These are phyloP conservation scores for Dendrocincla tyrannina DNA, from an alignment of 2,797 vertebrate genomes.

Conservation along the genomic window DNA sequence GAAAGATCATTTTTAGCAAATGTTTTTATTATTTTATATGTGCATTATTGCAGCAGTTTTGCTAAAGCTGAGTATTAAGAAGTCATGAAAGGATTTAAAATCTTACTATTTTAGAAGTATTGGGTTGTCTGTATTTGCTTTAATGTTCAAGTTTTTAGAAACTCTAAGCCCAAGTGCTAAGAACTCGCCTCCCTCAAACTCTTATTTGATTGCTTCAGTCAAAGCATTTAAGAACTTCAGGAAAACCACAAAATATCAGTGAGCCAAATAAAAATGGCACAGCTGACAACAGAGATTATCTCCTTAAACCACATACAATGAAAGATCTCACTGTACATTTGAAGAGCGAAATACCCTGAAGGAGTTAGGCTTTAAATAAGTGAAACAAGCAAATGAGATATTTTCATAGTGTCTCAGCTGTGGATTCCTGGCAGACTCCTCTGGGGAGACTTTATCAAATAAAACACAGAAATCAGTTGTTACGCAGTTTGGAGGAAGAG, in stretches of 20 bases:
- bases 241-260: neutral
- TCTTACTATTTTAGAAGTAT: neutral
- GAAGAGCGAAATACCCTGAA: constrained; percentile 26
- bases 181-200: neutral
- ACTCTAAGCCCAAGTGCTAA: neutral
- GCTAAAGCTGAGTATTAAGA: neutral
- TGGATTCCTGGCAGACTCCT: neutral
- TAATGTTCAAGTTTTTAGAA: neutral
- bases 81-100: neutral
- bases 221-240: neutral
- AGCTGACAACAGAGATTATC: neutral
- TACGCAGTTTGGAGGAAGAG: neutral
- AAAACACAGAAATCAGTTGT: neutral
- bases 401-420: neutral
- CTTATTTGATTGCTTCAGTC: neutral
- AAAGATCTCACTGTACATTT: neutral
- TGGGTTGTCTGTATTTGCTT: neutral
- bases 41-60: neutral
- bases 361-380: neutral
- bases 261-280: neutral
- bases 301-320: neutral
- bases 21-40: neutral
- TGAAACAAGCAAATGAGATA: neutral
- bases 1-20: neutral
- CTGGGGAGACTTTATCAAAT: neutral